Evolutionary conservation across 1,140 invertebrate genomes (phyloP), one percentile per base, ranked within the genome.

Genomic region (Ephestia elutella): DNA sequence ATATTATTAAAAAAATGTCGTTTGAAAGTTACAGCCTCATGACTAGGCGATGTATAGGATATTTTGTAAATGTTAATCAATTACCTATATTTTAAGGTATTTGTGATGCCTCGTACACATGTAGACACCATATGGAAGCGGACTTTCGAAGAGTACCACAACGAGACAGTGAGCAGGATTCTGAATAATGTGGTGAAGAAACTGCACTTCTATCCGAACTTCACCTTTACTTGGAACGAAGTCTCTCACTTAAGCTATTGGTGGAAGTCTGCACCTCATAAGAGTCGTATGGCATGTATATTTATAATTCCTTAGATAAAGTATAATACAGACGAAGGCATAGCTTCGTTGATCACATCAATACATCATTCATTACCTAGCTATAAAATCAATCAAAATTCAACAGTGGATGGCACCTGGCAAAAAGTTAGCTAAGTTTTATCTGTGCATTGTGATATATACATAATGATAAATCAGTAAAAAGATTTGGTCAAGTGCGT

Each of bases 161-260:
- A 78, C 32, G 68, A 79, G 7, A 70, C 63, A 0, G 81, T 80
- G 0, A 65, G 50, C 15, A 75, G 67, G 50, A 86, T 86, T 48
- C 38, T 86, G 57, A 75, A 73, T 32, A 95, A 96, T 79, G 93
- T 97, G 90, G 92, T 96, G 0, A 92, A 93, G 30, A 96, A 96
- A 70, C 84, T 98, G 48, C 91, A 92, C 30, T 91, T 93, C 61
- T 93, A 94, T 81, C 90, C 90, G 28, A 94, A 95, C 62, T 93
- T 97, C 90, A 96, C 94, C 17, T 98, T 98, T 81, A 95, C 97
- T 49, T 98, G 96, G 94, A 95, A 96, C n/a, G 97, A 98, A 84
- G 94, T 97, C 5, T 95, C 95, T 0, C 97, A 96, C 82, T 92
- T 98, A 56, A 94, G 95, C n/a, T 89, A 93, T 8, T 98, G 96